Evolutionary conservation across 1,140 invertebrate species (phyloP), one percentile per base, ranked within the genome.

Genomic region (Brachionus rubens): DNA sequence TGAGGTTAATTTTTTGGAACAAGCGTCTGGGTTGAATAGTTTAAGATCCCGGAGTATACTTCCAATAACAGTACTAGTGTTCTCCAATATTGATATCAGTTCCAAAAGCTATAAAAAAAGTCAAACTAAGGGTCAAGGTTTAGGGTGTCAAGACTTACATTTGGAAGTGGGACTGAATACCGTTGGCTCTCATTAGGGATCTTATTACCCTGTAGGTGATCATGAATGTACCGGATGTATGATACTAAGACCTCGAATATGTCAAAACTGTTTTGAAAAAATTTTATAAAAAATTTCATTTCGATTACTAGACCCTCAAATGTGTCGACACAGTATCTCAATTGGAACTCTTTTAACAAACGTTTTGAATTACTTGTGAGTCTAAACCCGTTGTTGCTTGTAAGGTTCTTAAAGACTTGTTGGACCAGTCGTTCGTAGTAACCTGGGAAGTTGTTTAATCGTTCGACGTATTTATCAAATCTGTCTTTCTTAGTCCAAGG

Each of bases 341-440:
- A 28, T 30, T 72, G 68, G 30, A 72, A 72, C 41, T 72, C 68
- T 72, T 72, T 72, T 16, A 72, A 14, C 24, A 72, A 14, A 40
- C 68, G 43, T 19, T 72, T 72, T 24, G 68, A 72, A 41, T 72
- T 72, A 24, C 28, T 52, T 0, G 46, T 72, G n/a, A 72, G 46
- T 3, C 40, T 16, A 65, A 65, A 65, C n/a, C 9, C 16, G 36
- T 41, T 36, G 14, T 65, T 65, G 24, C 9, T 50, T 50, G 36
- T 50, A 10, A 48, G 33, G 36, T 72, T 72, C 47, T 72, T 72
- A 16, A 72, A 54, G 19, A 72, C 50, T 41, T 50, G 68, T 28
- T 72, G 21, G 12, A 72, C 50, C 3, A 72, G 26, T 24, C 50
- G 48, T 54, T 72, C 24, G 46, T 50, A 72, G 9, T 26, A 26